A percentile compares a stretch with the other conserved stretches of the same genome.
These are phyloP conservation scores for Sapajus apella DNA, from an alignment of 2,113 vertebrate species.

Conservation along the genomic window DNA sequence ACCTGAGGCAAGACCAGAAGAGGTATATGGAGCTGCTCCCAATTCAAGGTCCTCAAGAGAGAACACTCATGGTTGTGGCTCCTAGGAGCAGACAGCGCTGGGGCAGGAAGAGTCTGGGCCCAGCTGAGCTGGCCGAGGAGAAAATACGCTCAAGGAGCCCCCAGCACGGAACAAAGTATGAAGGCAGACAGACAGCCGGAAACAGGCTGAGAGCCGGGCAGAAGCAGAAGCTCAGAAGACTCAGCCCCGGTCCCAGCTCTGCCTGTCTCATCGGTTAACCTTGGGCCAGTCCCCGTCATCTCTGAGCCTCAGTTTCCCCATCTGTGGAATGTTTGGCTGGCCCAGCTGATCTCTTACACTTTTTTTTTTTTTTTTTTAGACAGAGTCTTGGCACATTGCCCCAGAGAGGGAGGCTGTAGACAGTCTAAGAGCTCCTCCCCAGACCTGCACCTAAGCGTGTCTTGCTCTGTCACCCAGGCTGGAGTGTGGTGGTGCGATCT, in stretches of 20 bases:
- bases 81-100: not conserved
- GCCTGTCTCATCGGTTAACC: not conserved
- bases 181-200: not conserved
- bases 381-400: not conserved
- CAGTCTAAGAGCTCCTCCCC: not conserved
- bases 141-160: not conserved
- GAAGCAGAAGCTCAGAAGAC: not conserved
- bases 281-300: not conserved
- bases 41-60: not conserved
- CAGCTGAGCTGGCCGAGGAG: not conserved
- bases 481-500: too few species aligned
- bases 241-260: not conserved
- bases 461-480: too few species aligned
- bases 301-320: not conserved
- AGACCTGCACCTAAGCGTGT: not conserved
- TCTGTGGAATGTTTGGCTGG: not conserved
- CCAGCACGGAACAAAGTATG: not conserved
- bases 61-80: not conserved
- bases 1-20: not conserved
- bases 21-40: not conserved
- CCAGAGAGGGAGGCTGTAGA: not conserved
- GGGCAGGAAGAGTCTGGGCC: not conserved
- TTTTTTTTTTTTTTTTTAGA: not conserved
- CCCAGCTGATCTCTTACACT: not conserved
- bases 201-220: not conserved